These are phyloP conservation scores for Cheilosia vernalis DNA, from an alignment of 2,888 invertebrate species.

Conservation along the genomic window DNA sequence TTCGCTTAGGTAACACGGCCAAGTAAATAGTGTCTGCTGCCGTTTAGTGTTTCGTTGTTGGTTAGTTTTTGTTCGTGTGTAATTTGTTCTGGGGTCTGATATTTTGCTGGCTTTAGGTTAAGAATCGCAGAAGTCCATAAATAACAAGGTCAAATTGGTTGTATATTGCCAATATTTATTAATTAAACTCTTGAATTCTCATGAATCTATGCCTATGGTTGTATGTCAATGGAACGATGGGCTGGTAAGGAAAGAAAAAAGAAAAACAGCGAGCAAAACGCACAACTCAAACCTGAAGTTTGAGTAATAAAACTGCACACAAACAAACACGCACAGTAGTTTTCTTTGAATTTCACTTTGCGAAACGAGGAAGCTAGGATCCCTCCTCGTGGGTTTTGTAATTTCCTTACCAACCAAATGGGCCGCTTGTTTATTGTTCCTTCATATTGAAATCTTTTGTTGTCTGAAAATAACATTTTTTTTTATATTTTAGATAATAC, in stretches of 20 bases:
- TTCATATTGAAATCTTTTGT: neutral
- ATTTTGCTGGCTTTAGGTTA: constrained; percentile 44
- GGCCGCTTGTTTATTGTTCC: no score
- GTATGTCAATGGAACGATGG: neutral
- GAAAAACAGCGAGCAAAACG: no score
- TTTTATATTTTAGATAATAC: neutral
- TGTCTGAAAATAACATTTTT: neutral
- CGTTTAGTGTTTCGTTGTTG: neutral
- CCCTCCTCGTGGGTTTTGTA: neutral
- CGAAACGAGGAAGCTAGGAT: neutral
- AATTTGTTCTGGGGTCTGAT: neutral
- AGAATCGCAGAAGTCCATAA: constrained; percentile 30
- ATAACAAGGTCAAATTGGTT: constrained; percentile 59
- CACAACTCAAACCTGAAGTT: no score
- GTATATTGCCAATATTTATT: constrained; percentile 22
- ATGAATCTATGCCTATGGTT: neutral
- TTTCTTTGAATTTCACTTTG: neutral
- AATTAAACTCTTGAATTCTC: constrained; percentile 27
- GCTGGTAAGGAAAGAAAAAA: no score
- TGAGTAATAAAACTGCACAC: neutral
- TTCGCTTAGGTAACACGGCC: constrained; percentile 24
- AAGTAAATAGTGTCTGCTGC: constrained; percentile 1
- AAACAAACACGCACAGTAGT: neutral
- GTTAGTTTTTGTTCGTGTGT: constrained; percentile 6
- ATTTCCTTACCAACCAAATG: no score